Conservation (phyloP, 2,113 vertebrate species). For the Alethe castanea region DNA sequence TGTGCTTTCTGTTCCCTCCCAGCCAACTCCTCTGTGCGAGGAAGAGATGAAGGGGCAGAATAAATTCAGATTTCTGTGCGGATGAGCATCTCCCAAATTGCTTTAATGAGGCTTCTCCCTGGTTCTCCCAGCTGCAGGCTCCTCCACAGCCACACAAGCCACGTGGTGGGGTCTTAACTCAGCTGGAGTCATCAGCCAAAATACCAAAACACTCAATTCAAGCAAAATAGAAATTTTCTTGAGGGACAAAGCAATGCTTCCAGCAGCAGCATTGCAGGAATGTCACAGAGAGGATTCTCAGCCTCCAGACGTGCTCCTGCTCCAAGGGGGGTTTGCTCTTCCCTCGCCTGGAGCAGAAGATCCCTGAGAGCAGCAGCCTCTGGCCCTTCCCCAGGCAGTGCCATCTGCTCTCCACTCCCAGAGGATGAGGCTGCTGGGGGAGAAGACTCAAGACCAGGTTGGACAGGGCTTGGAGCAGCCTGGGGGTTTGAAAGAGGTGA, state of each 20-base stretch:
- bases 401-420: neutral
- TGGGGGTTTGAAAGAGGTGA: neutral
- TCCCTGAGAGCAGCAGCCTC: neutral
- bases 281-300: neutral
- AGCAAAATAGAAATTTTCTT: neutral
- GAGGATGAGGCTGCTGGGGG: neutral
- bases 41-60: neutral
- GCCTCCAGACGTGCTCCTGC: neutral
- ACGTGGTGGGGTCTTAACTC: neutral
- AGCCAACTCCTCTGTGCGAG: neutral
- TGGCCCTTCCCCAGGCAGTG: neutral
- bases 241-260: neutral
- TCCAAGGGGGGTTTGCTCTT: neutral
- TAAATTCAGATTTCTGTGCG: neutral
- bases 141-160: neutral
- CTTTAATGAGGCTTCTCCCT: neutral
- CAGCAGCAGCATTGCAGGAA: neutral
- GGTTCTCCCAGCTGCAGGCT: neutral
- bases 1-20: neutral
- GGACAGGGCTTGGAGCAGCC: neutral
- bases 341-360: neutral
- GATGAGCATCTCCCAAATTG: neutral
- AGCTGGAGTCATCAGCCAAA: fast-evolving
- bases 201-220: neutral
- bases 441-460: neutral